phyloP scores from a whole-genome alignment of 2,797 vertebrate species.

The Eremophila alpestris region DNA sequence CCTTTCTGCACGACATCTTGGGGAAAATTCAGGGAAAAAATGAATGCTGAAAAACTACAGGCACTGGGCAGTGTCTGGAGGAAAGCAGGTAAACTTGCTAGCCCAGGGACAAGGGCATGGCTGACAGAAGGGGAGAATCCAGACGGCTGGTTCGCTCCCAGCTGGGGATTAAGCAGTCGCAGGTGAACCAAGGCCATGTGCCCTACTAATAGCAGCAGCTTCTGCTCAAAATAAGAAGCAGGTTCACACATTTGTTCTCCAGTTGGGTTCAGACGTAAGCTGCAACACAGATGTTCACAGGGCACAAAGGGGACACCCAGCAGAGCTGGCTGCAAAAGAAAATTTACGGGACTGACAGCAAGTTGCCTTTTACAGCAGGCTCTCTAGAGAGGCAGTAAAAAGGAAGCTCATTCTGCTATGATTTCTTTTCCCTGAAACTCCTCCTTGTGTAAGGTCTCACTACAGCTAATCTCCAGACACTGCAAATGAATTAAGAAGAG shows the following conservation, averaged over 20 bases:
- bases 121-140: neutral
- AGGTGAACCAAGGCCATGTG: constrained; percentile 13
- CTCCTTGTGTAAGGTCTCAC: neutral
- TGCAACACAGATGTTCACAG: constrained; percentile 61
- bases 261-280: constrained; percentile 30
- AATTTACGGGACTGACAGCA: constrained; percentile 57
- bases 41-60: neutral
- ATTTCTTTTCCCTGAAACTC: neutral
- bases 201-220: constrained; percentile 44
- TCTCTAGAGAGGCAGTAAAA: constrained; percentile 31
- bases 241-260: constrained; percentile 45
- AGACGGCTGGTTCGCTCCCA: fast-evolving
- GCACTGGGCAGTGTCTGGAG: neutral
- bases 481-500: neutral
- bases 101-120: neutral
- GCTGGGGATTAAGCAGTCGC: neutral
- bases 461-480: neutral
- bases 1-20: neutral
- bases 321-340: constrained; percentile 49
- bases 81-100: neutral
- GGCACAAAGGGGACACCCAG: constrained; percentile 59
- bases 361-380: constrained; percentile 34
- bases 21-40: constrained; percentile 5
- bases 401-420: neutral
- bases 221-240: constrained; percentile 54